phyloP scores from a whole-genome alignment of 2,797 vertebrate species.

The Linurgus olivaceus region DNA sequence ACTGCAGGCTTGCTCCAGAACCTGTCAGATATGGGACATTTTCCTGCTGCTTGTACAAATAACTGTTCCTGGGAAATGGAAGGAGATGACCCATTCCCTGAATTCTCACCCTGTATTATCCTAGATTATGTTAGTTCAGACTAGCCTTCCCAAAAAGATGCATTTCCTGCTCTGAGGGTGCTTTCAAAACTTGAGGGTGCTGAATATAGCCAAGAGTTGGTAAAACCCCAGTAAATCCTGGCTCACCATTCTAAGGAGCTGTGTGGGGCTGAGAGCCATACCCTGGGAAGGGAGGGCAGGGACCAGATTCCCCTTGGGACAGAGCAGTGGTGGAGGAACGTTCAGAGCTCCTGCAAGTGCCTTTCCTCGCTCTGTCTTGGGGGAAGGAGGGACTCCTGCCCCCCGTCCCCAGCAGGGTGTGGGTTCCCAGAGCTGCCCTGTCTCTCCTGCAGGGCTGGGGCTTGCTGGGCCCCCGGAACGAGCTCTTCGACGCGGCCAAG shows the following conservation, averaged over 20 bases:
- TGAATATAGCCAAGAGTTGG: not conserved
- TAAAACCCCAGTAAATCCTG: not conserved
- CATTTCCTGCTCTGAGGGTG: not conserved
- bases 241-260: not conserved
- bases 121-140: not conserved
- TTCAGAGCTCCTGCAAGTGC: not conserved
- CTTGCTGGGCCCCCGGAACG: slow-evolving; percentile 84
- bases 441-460: slow-evolving; percentile 81
- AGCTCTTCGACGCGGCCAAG: slow-evolving; percentile 77
- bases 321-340: fast-evolving
- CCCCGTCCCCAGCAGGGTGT: not conserved
- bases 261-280: not conserved
- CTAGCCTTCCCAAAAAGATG: not conserved
- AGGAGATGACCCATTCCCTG: not conserved
- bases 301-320: not conserved
- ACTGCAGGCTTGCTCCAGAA: not conserved
- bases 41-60: not conserved
- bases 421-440: not conserved
- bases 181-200: not conserved
- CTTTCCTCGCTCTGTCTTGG: not conserved
- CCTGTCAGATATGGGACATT: not conserved
- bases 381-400: not conserved
- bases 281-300: not conserved
- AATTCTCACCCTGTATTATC: not conserved
- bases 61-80: not conserved